A percentile compares a stretch with the other conserved stretches of the same genome.
Conservation (phyloP, 2,113 vertebrate genomes). For the Odobenus rosmarus region DNA sequence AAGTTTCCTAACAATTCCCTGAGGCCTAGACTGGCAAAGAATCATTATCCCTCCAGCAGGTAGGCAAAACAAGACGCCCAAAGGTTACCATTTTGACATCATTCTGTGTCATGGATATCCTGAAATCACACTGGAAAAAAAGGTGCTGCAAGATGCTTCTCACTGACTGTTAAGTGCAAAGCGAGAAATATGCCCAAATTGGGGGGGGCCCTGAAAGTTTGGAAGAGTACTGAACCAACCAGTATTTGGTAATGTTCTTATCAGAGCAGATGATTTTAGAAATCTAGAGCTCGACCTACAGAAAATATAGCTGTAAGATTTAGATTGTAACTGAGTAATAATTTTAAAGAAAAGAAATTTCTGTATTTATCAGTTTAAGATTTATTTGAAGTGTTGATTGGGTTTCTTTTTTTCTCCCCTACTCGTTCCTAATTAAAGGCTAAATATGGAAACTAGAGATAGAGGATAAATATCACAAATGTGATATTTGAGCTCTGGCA, state of each 20-base stretch:
- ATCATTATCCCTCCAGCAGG: neutral
- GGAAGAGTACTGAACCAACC: neutral
- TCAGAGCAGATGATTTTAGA: neutral
- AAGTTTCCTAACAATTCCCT: conserved; percentile 26
- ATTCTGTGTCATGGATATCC: neutral
- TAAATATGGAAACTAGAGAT: conserved; percentile 50
- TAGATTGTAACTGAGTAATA: neutral
- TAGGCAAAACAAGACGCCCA: neutral
- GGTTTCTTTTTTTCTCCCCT: neutral
- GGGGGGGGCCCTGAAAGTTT: neutral
- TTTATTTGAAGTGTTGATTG: neutral
- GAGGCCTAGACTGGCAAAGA: neutral
- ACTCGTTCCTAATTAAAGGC: neutral
- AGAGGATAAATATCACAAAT: conserved; percentile 61
- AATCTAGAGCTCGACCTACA: conserved; percentile 19
- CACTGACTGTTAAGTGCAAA: neutral
- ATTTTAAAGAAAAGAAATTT: conserved; percentile 25
- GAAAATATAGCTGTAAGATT: neutral
- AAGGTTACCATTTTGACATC: neutral
- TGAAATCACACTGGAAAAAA: neutral
- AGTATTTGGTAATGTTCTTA: neutral
- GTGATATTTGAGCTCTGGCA: conserved; percentile 43
- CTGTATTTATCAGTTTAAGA: neutral
- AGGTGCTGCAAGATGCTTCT: neutral
- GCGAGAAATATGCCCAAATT: neutral